A percentile compares a stretch with the other conserved stretches of the same genome.
These are phyloP conservation scores for Heliopora coerulea DNA, from an alignment of 92 coral and sea anemone species.

Conservation along the genomic window DNA sequence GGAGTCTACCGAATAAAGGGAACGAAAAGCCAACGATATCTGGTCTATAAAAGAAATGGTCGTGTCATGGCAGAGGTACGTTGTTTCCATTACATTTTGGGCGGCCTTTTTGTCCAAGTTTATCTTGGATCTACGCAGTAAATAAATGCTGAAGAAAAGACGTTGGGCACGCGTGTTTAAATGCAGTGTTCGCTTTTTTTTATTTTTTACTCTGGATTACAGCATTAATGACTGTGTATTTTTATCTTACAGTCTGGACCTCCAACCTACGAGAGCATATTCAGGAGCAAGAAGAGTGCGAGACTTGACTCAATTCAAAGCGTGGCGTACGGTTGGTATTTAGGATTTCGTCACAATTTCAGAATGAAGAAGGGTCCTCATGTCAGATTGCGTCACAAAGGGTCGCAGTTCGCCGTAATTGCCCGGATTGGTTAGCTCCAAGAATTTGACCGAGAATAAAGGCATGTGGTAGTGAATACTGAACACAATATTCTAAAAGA, in stretches of 20 bases:
- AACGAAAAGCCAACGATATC: conserved; percentile 4
- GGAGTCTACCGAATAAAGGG: conserved; percentile 18
- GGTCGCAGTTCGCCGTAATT: not conserved
- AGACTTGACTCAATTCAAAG: not conserved
- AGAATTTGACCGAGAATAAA: not conserved
- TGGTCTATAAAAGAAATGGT: conserved; percentile 27
- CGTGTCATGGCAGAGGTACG: conserved; percentile 27
- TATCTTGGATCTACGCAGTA: too few relatives aligned
- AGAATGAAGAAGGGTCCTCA: conserved; percentile 30
- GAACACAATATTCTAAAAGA: not conserved
- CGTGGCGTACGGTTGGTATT: conserved; percentile 16
- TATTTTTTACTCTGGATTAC: not conserved
- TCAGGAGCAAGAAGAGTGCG: not conserved
- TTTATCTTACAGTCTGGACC: not conserved
- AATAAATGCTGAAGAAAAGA: too few relatives aligned
- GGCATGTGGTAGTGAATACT: not conserved
- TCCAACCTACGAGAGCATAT: not conserved
- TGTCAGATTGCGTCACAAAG: not conserved
- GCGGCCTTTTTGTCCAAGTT: too few relatives aligned
- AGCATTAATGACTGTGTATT: not conserved
- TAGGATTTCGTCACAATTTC: conserved; percentile 33
- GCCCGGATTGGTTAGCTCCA: not conserved
- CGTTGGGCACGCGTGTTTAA: too few relatives aligned
- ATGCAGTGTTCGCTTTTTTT: too few relatives aligned
- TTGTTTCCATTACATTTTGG: too few relatives aligned